Percentiles rank a stretch among this genome's conserved stretches.
Evolutionary conservation across 2,113 vertebrate genomes (phyloP).

Genomic region (Merops nubicus): DNA sequence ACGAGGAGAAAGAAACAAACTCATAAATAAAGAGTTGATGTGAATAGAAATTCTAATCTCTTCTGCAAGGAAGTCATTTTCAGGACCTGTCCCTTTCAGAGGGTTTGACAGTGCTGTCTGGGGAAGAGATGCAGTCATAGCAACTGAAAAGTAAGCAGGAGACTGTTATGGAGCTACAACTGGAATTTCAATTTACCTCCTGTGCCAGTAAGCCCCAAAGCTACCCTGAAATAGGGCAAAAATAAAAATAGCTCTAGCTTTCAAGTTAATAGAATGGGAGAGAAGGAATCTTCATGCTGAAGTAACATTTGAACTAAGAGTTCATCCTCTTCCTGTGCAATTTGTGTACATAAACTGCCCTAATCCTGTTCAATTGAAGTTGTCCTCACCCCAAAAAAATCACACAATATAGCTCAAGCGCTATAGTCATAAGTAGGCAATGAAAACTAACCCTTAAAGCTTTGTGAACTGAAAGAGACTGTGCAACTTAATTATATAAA

Average conservation of each 20-base stretch:
- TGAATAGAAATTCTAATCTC: background rate
- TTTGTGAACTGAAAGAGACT: background rate
- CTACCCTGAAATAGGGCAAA: background rate
- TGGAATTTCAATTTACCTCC: conserved; percentile 45
- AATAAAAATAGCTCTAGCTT: conserved; percentile 12
- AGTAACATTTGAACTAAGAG: background rate
- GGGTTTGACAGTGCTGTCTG: conserved; percentile 1
- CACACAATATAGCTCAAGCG: background rate
- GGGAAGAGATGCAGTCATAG: background rate
- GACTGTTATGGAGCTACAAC: background rate
- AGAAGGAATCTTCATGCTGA: background rate
- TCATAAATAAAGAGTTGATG: background rate
- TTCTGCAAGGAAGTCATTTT: conserved; percentile 13
- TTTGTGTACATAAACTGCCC: background rate
- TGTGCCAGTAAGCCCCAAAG: background rate
- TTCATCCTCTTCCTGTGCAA: background rate
- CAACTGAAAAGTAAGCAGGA: conserved; percentile 21
- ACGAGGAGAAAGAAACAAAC: background rate
- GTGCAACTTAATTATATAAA: background rate
- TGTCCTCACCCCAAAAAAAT: background rate
- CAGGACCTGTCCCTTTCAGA: background rate
- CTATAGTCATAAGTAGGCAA: background rate
- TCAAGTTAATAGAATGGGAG: background rate
- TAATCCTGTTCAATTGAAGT: background rate
- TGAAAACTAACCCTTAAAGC: background rate